Conservation (phyloP, 2,888 invertebrate genomes). For the Cataglyphis rosenhaueri region DNA sequence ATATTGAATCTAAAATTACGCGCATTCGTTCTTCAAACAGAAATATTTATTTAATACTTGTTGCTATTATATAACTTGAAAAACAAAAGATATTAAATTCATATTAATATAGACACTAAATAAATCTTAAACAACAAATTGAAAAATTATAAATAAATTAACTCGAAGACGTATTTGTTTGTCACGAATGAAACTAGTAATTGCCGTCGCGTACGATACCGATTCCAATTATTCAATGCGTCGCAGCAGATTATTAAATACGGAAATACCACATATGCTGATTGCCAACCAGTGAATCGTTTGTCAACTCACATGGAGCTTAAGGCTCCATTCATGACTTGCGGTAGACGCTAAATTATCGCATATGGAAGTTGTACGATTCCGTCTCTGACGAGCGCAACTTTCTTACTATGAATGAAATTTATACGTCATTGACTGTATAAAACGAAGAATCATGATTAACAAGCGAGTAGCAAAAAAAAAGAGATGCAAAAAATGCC, state of each 20-base stretch:
- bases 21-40: not conserved
- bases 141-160: not conserved
- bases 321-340: not conserved
- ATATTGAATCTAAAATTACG: not conserved
- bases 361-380: not conserved
- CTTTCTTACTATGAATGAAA: not conserved
- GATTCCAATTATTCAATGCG: slow-evolving; percentile 27
- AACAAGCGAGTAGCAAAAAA: not conserved
- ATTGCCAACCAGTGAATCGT: slow-evolving; percentile 6
- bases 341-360: not conserved
- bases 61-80: not conserved
- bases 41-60: not conserved
- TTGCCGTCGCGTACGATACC: not conserved
- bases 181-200: slow-evolving; percentile 19
- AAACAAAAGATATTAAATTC: not conserved
- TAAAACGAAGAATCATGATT: not conserved
- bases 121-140: not conserved
- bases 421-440: not conserved
- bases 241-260: slow-evolving; percentile 23
- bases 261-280: slow-evolving; percentile 18
- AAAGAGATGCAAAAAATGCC: not conserved
- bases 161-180: not conserved
- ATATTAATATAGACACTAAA: too few species aligned
- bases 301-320: not conserved
- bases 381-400: not conserved